These are phyloP conservation scores for Enteromius fasciolatus DNA, from an alignment of 2,797 vertebrate genomes.

Conservation along the genomic window DNA sequence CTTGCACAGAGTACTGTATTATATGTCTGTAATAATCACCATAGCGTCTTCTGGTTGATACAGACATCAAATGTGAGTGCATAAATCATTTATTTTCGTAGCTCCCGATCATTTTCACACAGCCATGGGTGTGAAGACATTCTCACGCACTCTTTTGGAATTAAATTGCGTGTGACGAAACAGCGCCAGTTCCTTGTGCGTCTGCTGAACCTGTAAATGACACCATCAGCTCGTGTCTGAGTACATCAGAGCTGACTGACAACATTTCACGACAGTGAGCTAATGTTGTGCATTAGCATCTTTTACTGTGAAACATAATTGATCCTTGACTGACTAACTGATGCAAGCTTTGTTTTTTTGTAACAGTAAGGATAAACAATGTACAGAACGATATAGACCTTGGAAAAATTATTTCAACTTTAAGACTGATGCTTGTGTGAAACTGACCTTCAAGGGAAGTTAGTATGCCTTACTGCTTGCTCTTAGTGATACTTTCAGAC, in stretches of 20 bases:
- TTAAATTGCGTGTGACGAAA: conserved; percentile 19
- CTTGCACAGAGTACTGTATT: not conserved
- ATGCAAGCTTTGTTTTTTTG: not conserved
- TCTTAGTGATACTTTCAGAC: conserved; percentile 4
- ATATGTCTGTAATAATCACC: not conserved
- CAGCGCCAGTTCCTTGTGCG: conserved; percentile 8
- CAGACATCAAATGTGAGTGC: not conserved
- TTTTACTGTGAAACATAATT: not conserved
- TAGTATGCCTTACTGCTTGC: conserved; percentile 5
- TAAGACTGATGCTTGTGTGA: not conserved
- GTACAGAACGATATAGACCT: not conserved
- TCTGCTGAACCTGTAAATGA: conserved; percentile 31
- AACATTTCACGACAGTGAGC: conserved; percentile 5
- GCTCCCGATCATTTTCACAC: conserved; percentile 9
- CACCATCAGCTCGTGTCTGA: conserved; percentile 30
- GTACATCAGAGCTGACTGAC: conserved; percentile 8
- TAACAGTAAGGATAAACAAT: not conserved
- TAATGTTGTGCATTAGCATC: conserved; percentile 1
- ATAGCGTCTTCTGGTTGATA: not conserved
- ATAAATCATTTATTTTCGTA: not conserved
- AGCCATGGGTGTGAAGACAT: conserved; percentile 32
- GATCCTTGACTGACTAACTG: not conserved
- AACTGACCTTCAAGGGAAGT: not conserved
- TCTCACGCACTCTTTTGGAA: conserved; percentile 36
- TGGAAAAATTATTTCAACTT: not conserved